Evolutionary conservation across 2,888 invertebrate genomes (phyloP).

Genomic region (Athalia circularis): DNA sequence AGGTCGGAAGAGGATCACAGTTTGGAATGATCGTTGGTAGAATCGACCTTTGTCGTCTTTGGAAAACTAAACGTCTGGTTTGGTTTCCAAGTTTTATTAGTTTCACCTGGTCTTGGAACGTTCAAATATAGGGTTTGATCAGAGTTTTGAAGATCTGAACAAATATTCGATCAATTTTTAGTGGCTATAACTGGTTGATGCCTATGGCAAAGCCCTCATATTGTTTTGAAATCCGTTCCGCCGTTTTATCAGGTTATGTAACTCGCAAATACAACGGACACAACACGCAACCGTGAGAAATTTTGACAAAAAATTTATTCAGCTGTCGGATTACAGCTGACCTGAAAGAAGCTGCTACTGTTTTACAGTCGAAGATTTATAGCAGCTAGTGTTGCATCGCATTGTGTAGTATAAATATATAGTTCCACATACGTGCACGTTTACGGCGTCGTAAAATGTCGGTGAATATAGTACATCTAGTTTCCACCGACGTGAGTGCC

Average conservation of each 20-base stretch:
- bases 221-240: background rate
- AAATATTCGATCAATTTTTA: background rate
- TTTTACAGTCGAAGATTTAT: conserved; percentile 6
- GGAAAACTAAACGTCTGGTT: background rate
- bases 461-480: background rate
- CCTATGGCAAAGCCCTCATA: background rate
- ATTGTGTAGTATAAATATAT: no score
- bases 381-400: background rate
- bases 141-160: conserved; percentile 1
- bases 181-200: background rate
- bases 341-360: background rate
- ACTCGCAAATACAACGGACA: background rate
- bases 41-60: background rate
- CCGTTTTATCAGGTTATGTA: conserved; percentile 6
- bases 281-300: background rate
- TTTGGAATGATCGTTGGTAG: background rate
- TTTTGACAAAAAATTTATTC: conserved; percentile 24
- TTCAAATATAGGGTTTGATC: conserved; percentile 15
- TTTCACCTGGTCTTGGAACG: background rate
- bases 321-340: background rate
- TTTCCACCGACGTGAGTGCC: background rate
- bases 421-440: background rate
- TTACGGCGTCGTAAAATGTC: background rate
- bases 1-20: background rate
- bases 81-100: conserved; percentile 7